Conservation (phyloP, 2,113 vertebrate species). For the Phrynocephalus versicolor region DNA sequence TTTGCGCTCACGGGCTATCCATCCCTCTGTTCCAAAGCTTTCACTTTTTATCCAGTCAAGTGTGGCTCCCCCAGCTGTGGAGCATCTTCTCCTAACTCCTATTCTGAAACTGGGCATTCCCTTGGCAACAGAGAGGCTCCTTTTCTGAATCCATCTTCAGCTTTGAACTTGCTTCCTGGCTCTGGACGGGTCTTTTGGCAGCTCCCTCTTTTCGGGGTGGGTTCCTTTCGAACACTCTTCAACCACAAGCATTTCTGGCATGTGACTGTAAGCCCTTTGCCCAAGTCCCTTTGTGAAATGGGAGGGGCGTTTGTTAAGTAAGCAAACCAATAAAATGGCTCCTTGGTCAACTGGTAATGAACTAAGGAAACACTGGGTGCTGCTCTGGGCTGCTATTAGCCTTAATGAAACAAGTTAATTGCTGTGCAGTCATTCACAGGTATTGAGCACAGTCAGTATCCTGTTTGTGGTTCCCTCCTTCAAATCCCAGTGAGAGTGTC, state of each 20-base stretch:
- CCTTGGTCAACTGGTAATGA: not conserved
- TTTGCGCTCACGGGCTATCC: not conserved
- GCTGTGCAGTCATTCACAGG: not conserved
- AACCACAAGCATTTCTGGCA: not conserved
- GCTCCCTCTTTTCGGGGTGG: not conserved
- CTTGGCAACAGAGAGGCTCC: too few species aligned
- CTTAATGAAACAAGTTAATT: not conserved
- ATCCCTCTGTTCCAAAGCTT: not conserved
- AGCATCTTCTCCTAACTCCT: too few species aligned
- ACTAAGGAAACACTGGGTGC: not conserved
- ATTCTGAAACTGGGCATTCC: too few species aligned
- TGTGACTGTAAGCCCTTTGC: not conserved
- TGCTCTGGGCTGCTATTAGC: not conserved
- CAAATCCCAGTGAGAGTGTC: not conserved
- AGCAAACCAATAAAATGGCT: not conserved
- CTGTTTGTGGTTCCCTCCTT: not conserved
- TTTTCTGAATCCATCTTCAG: too few species aligned
- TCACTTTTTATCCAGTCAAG: too few species aligned
- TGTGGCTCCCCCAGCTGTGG: too few species aligned
- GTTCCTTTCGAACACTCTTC: not conserved
- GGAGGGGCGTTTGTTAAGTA: not conserved
- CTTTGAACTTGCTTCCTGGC: not conserved
- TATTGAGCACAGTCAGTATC: not conserved
- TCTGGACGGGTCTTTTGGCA: not conserved
- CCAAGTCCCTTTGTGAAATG: not conserved